Base-by-base conservation (phyloP, 2,888 invertebrate species). In the Caenorhabditis wallacei region DNA sequence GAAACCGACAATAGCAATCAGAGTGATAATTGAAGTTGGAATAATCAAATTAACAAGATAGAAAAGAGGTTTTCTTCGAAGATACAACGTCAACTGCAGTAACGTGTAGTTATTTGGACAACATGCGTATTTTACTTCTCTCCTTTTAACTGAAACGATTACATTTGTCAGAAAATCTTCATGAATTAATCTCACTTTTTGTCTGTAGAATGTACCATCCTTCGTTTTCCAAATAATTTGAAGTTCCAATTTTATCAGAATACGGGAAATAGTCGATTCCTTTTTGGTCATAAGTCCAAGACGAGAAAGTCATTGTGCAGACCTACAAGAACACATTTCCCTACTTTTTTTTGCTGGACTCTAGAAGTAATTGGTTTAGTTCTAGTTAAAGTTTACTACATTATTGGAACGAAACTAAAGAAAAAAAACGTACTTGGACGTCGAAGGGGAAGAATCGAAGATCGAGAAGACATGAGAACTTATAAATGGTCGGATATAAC, bases 1-100 rank as follows among this genome's bases (percentile, higher is more conserved):
- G 87, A 93, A 93, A 54, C 91, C 91, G 40, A 91, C 91, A 61
- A 91, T 91, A 30, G 91, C 91, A 57, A 91, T 91, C 18, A 91
- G 84, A 5, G 91, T 91, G 80, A 91, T 91, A 79, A 91, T 91
- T 7, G 88, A 86, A 10, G 91, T 91, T n/a, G 92, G 92, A 61
- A 91, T 90, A 78, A 91, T 92, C 22, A 91, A 80, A 74, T 91
- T 91, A 59, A 91, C 88, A 53, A 91, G 72, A 76, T 92, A 92
- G 84, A 92, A 92, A 7, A 92, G 81, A 11, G 92, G 92, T 74
- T 92, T 92, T 24, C 92, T 69, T 54, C 87, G 69, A 24, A 92
- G 78, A 76, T 84, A 88, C 48, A 92, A 84, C 46, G 89, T 89
- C 82, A 91, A 66, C 57, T 88, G 84, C 26, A 92, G 87, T 18